Conservation (phyloP, 2,797 vertebrate species). For the Streptopelia turtur region DNA sequence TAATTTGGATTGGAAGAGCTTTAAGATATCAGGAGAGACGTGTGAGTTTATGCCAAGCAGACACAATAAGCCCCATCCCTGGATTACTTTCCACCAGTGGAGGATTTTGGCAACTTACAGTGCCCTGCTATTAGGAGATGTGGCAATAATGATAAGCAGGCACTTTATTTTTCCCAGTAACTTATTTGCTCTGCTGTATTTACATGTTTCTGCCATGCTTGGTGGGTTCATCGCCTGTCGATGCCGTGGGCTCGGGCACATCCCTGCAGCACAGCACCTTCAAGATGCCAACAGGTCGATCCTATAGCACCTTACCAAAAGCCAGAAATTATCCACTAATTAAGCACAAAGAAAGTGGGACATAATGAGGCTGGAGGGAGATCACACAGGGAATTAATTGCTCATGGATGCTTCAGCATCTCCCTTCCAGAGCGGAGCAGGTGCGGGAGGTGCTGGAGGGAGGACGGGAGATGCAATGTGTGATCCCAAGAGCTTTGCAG, state of each 20-base stretch:
- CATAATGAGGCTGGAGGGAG: background rate
- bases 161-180: background rate
- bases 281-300: background rate
- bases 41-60: background rate
- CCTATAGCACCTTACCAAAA: background rate
- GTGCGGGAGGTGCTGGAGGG: background rate
- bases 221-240: rapidly evolving
- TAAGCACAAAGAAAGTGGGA: background rate
- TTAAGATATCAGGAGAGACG: background rate
- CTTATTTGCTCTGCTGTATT: background rate
- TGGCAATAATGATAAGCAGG: background rate
- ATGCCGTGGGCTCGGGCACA: rapidly evolving
- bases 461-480: background rate
- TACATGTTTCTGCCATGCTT: background rate
- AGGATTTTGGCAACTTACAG: background rate
- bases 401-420: background rate
- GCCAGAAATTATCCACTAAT: background rate
- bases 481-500: background rate
- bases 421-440: background rate
- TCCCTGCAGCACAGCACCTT: background rate
- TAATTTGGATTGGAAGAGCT: background rate
- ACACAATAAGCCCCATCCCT: background rate
- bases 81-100: background rate
- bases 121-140: rapidly evolving
- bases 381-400: background rate